Evolutionary conservation across 1,140 invertebrate species (phyloP).

Genomic region (Brachionus sp.): DNA sequence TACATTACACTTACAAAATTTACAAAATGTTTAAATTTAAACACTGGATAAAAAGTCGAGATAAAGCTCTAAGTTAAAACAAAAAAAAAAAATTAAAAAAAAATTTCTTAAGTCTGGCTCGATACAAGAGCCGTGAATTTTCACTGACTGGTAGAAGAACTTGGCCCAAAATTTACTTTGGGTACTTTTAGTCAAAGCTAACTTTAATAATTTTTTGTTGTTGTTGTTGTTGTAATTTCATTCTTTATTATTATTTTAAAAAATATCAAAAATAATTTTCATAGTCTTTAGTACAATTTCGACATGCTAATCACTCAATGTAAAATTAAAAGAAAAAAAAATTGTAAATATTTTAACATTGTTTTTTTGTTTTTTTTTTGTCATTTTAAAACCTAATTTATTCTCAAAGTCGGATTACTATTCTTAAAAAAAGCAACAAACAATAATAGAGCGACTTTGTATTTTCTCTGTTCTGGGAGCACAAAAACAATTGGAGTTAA

Average conservation of each 20-base stretch:
- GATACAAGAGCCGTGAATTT: background rate
- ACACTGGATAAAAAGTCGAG: background rate
- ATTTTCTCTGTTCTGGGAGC: background rate
- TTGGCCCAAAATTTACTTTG: conserved; percentile 16
- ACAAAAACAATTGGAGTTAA: background rate
- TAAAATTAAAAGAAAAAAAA: conserved; percentile 7
- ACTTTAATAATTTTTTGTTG: too few relatives aligned
- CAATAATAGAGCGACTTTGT: background rate
- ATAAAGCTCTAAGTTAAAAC: background rate
- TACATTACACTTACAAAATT: background rate
- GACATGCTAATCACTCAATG: background rate
- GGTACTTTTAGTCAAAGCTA: background rate
- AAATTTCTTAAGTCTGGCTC: background rate
- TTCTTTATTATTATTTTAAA: conserved; percentile 3
- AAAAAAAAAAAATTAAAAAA: background rate
- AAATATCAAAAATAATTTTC: background rate
- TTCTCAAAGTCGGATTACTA: background rate
- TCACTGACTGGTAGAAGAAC: too few relatives aligned
- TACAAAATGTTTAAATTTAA: background rate
- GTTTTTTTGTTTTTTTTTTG: background rate
- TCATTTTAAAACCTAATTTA: background rate
- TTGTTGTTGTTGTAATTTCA: background rate
- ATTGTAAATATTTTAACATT: background rate
- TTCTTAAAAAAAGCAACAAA: background rate
- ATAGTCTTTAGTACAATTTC: conserved; percentile 12